Percentiles rank a stretch among this genome's conserved stretches.
Conservation (phyloP, 2,797 vertebrate genomes). For the Bradypodion ventrale region DNA sequence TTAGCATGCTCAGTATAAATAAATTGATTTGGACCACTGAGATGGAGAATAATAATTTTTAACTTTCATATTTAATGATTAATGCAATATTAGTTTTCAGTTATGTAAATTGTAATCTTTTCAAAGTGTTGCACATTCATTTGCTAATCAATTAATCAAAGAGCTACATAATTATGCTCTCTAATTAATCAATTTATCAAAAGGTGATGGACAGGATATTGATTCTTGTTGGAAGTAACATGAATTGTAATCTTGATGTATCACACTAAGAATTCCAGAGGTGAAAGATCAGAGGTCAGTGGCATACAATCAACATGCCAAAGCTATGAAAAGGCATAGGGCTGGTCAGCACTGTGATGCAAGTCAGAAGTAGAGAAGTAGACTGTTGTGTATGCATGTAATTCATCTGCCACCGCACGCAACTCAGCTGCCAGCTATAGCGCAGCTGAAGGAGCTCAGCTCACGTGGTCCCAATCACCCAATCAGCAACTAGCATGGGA, state of each 20-base stretch:
- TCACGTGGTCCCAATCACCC: no score
- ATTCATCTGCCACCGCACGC: no score
- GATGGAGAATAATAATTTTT: neutral
- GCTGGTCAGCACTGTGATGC: neutral
- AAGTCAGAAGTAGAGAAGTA: neutral
- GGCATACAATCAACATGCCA: conserved; percentile 7
- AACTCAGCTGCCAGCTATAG: no score
- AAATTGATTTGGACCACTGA: conserved; percentile 18
- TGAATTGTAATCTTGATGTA: conserved; percentile 29
- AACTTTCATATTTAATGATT: conserved; percentile 23
- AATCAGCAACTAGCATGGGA: no score
- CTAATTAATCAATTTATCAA: conserved; percentile 62
- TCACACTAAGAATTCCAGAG: conserved; percentile 38
- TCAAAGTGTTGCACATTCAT: conserved; percentile 33
- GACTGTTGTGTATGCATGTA: neutral
- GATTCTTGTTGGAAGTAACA: conserved; percentile 48
- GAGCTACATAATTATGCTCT: conserved; percentile 54
- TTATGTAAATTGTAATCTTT: conserved; percentile 24
- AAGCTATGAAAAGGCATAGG: neutral
- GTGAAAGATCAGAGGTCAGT: conserved; percentile 1
- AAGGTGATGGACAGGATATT: conserved; percentile 44
- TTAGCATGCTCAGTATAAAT: conserved; percentile 6
- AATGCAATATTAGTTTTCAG: conserved; percentile 29
- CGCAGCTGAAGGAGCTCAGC: no score
- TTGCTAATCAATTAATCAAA: conserved; percentile 52